These are phyloP conservation scores for Ennomos fuscantarius DNA, from an alignment of 2,888 invertebrate species.

Conservation along the genomic window DNA sequence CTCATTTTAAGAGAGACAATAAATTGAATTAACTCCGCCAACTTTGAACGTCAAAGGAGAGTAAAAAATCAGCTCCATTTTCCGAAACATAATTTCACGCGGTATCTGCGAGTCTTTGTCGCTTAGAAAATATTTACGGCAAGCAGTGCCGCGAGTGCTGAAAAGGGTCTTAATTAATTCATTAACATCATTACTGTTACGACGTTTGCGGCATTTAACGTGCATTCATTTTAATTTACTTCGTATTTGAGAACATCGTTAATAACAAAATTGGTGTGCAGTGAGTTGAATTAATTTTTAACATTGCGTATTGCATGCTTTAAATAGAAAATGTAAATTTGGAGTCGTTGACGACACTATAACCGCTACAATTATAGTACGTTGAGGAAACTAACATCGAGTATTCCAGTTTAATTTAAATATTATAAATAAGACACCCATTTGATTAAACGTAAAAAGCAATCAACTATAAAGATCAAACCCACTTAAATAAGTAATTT, in stretches of 20 bases:
- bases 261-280: background rate
- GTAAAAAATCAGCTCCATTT: constrained; percentile 74
- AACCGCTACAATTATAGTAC: too few species aligned
- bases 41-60: constrained; percentile 78
- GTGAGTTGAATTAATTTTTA: too few species aligned
- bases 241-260: constrained; percentile 7
- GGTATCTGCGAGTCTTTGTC: constrained; percentile 66
- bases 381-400: too few species aligned
- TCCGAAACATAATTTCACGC: constrained; percentile 75
- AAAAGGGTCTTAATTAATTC: constrained; percentile 73
- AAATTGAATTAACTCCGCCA: constrained; percentile 79
- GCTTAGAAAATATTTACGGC: constrained; percentile 71
- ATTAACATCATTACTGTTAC: constrained; percentile 73
- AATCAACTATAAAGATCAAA: too few species aligned
- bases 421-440: too few species aligned
- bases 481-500: too few species aligned
- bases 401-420: too few species aligned
- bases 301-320: too few species aligned
- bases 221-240: constrained; percentile 56
- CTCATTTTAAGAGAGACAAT: constrained; percentile 81
- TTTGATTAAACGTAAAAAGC: too few species aligned
- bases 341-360: too few species aligned
- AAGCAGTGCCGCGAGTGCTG: constrained; percentile 63
- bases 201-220: constrained; percentile 65
- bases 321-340: too few species aligned